A percentile compares a stretch with the other conserved stretches of the same genome.
These are phyloP conservation scores for Entelurus aequoreus DNA, from an alignment of 2,113 vertebrate genomes.

Conservation along the genomic window DNA sequence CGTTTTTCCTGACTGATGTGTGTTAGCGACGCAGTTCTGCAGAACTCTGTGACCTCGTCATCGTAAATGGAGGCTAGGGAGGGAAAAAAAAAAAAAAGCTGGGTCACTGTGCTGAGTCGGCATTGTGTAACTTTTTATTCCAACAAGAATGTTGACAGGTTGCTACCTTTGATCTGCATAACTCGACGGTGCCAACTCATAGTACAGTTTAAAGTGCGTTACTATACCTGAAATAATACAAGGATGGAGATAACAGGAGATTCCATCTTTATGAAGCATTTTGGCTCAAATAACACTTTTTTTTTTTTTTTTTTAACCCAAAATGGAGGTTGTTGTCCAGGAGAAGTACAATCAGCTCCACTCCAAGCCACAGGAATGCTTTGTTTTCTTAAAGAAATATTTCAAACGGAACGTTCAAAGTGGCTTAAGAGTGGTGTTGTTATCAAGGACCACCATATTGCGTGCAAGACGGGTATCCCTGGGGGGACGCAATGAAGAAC, in stretches of 20 bases:
- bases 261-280: no score
- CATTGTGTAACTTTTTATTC: conserved; percentile 37
- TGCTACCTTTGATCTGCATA: conserved; percentile 30
- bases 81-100: conserved; percentile 35
- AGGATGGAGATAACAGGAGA: neutral
- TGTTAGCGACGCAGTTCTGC: conserved; percentile 38
- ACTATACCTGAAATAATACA: no score
- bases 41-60: conserved; percentile 46
- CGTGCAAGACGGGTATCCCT: conserved; percentile 1
- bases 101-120: conserved; percentile 49
- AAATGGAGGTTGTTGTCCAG: conserved; percentile 61
- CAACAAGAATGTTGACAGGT: conserved; percentile 30
- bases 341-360: conserved; percentile 46
- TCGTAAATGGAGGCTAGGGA: conserved; percentile 44
- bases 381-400: conserved; percentile 41
- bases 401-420: conserved; percentile 33
- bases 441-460: conserved; percentile 9
- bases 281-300: no score
- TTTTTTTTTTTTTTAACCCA: conserved; percentile 41
- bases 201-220: neutral
- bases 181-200: conserved; percentile 9
- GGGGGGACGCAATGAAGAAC: neutral
- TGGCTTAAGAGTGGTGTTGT: conserved; percentile 20
- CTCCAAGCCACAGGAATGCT: conserved; percentile 58
- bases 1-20: conserved; percentile 45